These are phyloP conservation scores for Erebia ligea DNA, from an alignment of 2,888 invertebrate species.

Conservation along the genomic window DNA sequence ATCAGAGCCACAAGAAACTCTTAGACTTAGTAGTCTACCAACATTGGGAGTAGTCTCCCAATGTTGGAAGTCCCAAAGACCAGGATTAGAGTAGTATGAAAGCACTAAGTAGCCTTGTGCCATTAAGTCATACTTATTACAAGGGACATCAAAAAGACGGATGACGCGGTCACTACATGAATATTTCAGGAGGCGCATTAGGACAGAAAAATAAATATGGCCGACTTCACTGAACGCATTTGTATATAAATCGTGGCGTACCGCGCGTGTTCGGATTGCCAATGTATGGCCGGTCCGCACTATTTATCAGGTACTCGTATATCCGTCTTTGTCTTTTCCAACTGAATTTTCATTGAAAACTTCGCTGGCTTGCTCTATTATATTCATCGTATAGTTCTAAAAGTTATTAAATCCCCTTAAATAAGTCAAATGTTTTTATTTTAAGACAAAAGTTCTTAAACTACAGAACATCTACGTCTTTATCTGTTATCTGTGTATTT, in stretches of 20 bases:
- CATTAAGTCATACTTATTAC: slow-evolving; percentile 66
- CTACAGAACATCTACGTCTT: neutral
- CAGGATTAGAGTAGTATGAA: slow-evolving; percentile 8
- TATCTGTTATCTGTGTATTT: no score
- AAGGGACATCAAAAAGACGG: slow-evolving; percentile 71
- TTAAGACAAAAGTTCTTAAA: neutral
- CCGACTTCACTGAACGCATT: slow-evolving; percentile 73
- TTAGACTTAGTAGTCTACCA: no score
- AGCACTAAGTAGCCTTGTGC: slow-evolving; percentile 41
- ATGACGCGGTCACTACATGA: slow-evolving; percentile 76
- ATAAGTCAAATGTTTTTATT: neutral
- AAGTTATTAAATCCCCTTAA: neutral
- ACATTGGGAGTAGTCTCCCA: no score
- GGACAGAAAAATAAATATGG: slow-evolving; percentile 80
- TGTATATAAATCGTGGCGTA: slow-evolving; percentile 76
- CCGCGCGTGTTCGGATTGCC: slow-evolving; percentile 69
- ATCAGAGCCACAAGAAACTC: neutral
- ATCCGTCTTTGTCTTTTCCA: slow-evolving; percentile 58
- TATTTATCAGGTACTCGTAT: slow-evolving; percentile 72
- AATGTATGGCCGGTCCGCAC: slow-evolving; percentile 56
- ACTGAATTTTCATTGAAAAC: slow-evolving; percentile 68
- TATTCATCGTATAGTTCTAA: neutral
- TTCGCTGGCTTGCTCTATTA: slow-evolving; percentile 1
- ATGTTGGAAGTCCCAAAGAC: neutral
- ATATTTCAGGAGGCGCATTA: slow-evolving; percentile 80